phyloP scores from a whole-genome alignment of 2,797 vertebrate species.

The Malurus leucopterus region DNA sequence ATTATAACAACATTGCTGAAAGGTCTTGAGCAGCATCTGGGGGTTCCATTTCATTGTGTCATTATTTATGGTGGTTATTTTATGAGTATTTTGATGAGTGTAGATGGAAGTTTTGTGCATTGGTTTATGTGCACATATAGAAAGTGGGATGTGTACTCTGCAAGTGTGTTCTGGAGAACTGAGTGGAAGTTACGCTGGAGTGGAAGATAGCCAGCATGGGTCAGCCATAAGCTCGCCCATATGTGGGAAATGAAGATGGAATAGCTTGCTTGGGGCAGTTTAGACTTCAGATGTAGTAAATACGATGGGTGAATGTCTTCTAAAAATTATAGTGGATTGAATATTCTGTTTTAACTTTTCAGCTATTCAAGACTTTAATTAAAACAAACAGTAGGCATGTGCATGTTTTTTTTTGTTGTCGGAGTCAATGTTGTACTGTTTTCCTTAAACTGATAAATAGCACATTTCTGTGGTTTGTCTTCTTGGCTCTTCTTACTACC shows the following conservation, averaged over 20 bases:
- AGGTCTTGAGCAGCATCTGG: neutral
- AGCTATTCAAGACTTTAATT: neutral
- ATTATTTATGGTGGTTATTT: neutral
- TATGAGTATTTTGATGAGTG: neutral
- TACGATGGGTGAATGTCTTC: neutral
- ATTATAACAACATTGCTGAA: neutral
- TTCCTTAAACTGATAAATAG: neutral
- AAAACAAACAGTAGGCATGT: neutral
- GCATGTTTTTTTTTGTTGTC: neutral
- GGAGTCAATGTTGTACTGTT: neutral
- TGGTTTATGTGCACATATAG: neutral
- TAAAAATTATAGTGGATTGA: neutral
- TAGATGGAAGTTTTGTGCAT: neutral
- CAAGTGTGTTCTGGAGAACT: accelerated
- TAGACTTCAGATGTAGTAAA: neutral
- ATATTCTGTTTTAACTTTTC: neutral
- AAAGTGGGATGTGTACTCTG: neutral
- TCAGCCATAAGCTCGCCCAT: neutral
- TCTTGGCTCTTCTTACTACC: neutral
- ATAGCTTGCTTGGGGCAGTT: accelerated
- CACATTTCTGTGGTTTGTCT: neutral
- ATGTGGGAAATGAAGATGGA: neutral
- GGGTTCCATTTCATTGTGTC: neutral
- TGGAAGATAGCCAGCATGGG: neutral
- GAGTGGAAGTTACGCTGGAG: neutral